Evolutionary conservation across 2,113 vertebrate genomes (phyloP), one percentile per base, ranked within the genome.

Genomic region (Phrynosoma platyrhinos): DNA sequence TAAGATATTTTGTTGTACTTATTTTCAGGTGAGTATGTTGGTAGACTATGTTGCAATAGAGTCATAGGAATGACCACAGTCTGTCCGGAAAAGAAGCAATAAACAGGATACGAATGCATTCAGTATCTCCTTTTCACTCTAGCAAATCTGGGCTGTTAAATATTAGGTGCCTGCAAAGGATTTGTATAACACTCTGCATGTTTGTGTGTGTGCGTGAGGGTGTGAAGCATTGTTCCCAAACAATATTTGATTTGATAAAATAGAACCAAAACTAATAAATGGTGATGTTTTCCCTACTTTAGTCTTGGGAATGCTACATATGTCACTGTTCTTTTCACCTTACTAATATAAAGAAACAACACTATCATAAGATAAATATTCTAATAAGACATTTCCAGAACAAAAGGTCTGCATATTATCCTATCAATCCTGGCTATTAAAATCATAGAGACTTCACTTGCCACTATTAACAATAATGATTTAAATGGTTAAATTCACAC

Each of bases 71-170:
- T 92, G 92, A 91, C 91, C 92, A 82, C 25, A 32, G 74, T 83
- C 75, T 69, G 42, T 16, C 88, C 94, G 88, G 82, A 93, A 93
- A 85, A 80, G 88, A 91, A 89, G 55, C 79, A 90, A 71, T n/a
- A 16, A 74, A 14, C 74, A 77, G 64, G 42, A 78, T 79, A 68
- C 90, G 42, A 84, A 84, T 88, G 85, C 42, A 0, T 64, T 85
- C 71, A 0, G 74, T 71, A 87, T 94, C 83, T 4, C 82, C 92
- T 88, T 82, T 91, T 91, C 93, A 90, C 91, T 94, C 66, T 95
- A 95, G 86, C 88, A 91, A 87, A 91, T 94, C 80, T 87, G 92
- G 94, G 87, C 93, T 94, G 75, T 71, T 91, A 69, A 81, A 84
- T 86, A 87, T 76, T 91, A 74, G 55, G 58, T 91, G 89, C 87